Base-by-base conservation (phyloP, 2,113 vertebrate species). In the Phyllopteryx taeniolatus region DNA sequence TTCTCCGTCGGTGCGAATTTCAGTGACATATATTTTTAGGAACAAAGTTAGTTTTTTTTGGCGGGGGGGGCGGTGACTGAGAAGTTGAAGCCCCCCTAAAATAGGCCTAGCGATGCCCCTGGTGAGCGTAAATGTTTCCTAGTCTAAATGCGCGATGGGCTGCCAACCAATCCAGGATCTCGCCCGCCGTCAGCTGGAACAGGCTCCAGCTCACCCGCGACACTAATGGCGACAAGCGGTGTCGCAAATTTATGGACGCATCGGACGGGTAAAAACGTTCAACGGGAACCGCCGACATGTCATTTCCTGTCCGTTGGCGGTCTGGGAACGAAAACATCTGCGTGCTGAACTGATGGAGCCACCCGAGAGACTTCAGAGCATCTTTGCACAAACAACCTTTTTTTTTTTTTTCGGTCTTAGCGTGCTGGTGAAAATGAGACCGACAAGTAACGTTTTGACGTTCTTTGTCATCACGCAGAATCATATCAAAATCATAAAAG, bases 331-430 rank as follows among this genome's bases (percentile, higher is more conserved):
- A 77, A 88, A 89, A 90, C 89, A 90, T 89, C 88, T 90, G 87
- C 80, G 81, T 88, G 88, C 77, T 51, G 81, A 83, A 75, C 77
- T 87, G 88, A 90, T 90, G 86, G 83, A 87, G 74, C 90, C 82
- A 79, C 88, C 88, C 87, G 72, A 67, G 90, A 90, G 88, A 90
- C 82, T 88, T 73, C 78, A 70, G 73, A 47, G 68, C 65, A 9
- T 75, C 79, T 86, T 80, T 85, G 56, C 71, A 79, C 68, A 61
- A 80, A 67, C 81, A 63, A 8, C 44, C 64, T 47, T 66, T 53
- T n/a, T n/a, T n/a, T 54, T 49, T 54, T 7, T 4, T 17, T 8
- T n/a, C n/a, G 80, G 85, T 87, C 86, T 73, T 65, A 77, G 62
- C 73, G 60, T 20, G 79, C 77, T 78, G 81, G 71, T 53, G 54